phyloP scores from a whole-genome alignment of 2,797 vertebrate species.

The Chromis chromis region DNA sequence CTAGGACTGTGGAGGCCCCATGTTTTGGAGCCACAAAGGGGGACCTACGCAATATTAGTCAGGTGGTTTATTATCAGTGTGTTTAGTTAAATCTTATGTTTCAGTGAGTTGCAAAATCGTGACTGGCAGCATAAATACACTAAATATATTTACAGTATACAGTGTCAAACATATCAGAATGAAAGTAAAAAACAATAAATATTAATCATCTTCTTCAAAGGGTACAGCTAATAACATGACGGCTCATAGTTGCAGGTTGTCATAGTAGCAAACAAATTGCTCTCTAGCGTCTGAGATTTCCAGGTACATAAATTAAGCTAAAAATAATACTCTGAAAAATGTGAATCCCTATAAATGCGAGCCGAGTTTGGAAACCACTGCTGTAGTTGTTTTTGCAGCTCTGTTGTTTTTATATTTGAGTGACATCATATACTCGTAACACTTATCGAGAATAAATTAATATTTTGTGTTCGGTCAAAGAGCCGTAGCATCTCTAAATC shows the following conservation, averaged over 20 bases:
- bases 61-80: no score
- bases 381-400: not conserved
- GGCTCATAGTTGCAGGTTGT: not conserved
- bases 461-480: not conserved
- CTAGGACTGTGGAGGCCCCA: no score
- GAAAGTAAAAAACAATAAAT: not conserved
- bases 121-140: not conserved
- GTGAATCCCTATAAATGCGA: no score
- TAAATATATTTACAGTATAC: not conserved
- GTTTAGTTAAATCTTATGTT: no score
- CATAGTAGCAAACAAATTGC: not conserved
- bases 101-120: no score
- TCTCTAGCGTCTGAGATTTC: no score
- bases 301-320: no score
- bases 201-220: not conserved
- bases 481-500: not conserved
- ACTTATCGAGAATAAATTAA: no score
- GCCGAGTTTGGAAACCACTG: not conserved
- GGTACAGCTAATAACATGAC: not conserved
- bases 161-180: not conserved
- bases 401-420: not conserved
- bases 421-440: not conserved
- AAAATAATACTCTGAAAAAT: no score
- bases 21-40: no score
- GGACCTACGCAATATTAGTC: no score